These are phyloP conservation scores for Masticophis lateralis DNA, from an alignment of 2,797 vertebrate species.

Conservation along the genomic window DNA sequence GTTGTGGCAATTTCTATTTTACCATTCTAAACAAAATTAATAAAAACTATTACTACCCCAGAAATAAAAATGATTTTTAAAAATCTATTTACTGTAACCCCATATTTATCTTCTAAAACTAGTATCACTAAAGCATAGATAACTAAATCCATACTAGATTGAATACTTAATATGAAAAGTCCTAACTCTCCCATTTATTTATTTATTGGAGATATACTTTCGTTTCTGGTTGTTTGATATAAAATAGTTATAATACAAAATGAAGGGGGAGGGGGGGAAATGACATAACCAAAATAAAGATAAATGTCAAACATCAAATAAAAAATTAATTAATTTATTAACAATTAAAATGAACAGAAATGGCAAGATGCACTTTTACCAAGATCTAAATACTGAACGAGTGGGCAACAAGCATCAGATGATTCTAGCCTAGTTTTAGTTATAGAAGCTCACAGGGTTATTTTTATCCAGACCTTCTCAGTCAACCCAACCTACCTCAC, in stretches of 20 bases:
- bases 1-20: constrained; percentile 90
- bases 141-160: neutral
- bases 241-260: neutral
- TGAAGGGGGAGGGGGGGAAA: neutral
- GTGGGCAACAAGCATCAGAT: neutral
- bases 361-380: neutral
- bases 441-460: neutral
- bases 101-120: neutral
- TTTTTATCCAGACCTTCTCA: neutral
- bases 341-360: neutral
- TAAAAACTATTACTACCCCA: constrained; percentile 55
- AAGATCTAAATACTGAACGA: neutral
- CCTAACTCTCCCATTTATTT: neutral
- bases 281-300: neutral
- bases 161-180: neutral
- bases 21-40: constrained; percentile 79
- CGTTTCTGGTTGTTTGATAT: neutral
- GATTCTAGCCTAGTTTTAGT: neutral
- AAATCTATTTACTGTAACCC: neutral
- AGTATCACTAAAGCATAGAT: neutral
- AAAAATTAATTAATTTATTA: neutral
- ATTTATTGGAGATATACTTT: neutral
- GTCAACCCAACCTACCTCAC: neutral
- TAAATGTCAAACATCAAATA: neutral
- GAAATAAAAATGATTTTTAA: neutral